Conservation (phyloP, 2,797 vertebrate genomes). For the Etheostoma nigrum region DNA sequence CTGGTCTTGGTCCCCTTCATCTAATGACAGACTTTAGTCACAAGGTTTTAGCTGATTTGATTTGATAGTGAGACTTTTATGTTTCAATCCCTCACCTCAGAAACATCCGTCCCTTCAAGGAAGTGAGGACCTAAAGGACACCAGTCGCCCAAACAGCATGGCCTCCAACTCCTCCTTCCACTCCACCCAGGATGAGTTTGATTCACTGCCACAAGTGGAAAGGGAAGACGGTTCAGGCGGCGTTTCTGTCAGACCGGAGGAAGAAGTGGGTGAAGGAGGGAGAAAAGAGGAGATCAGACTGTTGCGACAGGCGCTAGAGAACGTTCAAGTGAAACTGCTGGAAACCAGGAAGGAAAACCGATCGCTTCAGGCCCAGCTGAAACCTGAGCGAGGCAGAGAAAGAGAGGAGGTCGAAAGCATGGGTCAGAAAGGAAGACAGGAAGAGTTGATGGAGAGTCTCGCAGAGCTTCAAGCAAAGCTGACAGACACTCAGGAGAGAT, state of each 20-base stretch:
- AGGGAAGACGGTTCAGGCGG: constrained; percentile 51
- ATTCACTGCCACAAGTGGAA: constrained; percentile 66
- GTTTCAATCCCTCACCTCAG: constrained; percentile 52
- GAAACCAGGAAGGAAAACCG: constrained; percentile 87
- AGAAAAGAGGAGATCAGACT: constrained; percentile 82
- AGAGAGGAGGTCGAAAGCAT: constrained; percentile 75
- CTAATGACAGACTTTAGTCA: neutral
- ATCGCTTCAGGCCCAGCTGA: constrained; percentile 85
- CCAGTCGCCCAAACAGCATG: constrained; percentile 83
- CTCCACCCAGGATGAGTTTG: constrained; percentile 88
- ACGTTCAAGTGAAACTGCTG: constrained; percentile 85
- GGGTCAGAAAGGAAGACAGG: constrained; percentile 75
- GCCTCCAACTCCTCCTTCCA: constrained; percentile 87
- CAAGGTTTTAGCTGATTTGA: neutral
- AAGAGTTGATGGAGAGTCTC: constrained; percentile 86
- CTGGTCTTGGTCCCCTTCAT: neutral
- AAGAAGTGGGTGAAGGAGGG: constrained; percentile 47
- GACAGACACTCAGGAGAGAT: constrained; percentile 87
- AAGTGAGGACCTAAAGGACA: constrained; percentile 73
- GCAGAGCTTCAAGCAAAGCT: constrained; percentile 89
- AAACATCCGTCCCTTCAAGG: constrained; percentile 77
- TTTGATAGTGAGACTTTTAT: neutral
- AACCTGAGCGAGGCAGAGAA: constrained; percentile 65
- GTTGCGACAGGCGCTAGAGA: constrained; percentile 86
- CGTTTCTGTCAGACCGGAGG: constrained; percentile 41